Evolutionary conservation across 1,140 invertebrate genomes (phyloP).

Genomic region (Ceratoteleas bidentatus): DNA sequence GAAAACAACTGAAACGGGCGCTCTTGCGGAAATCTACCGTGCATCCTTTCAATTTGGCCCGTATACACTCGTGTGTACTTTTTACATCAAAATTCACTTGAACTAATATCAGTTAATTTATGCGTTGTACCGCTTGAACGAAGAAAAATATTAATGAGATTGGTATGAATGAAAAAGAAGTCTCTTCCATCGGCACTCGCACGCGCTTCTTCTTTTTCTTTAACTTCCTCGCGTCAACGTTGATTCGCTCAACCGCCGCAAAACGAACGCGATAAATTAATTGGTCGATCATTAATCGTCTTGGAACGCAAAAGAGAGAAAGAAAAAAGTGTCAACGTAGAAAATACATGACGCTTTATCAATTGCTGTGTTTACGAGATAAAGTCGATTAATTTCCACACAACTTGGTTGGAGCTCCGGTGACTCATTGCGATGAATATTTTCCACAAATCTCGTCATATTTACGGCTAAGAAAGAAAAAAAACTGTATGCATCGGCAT

Average conservation of each 20-base stretch:
- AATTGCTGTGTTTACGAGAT: constrained; percentile 29
- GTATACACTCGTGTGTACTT: constrained; percentile 25
- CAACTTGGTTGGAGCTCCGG: constrained; percentile 18
- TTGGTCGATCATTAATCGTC: constrained; percentile 1
- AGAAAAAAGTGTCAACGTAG: neutral
- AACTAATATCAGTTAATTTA: constrained; percentile 36
- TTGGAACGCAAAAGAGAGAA: too few relatives aligned
- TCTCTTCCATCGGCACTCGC: too few relatives aligned
- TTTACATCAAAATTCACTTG: constrained; percentile 36
- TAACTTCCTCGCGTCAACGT: too few relatives aligned
- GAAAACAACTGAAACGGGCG: neutral
- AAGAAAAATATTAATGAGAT: constrained; percentile 14
- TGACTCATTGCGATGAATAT: constrained; percentile 23
- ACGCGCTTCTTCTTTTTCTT: too few relatives aligned
- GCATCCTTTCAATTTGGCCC: constrained; percentile 8
- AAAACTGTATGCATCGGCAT: too few relatives aligned
- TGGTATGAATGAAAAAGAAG: neutral
- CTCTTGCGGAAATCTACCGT: neutral
- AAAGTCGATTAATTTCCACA: constrained; percentile 30
- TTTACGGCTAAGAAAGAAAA: too few relatives aligned
- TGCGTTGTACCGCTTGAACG: constrained; percentile 9
- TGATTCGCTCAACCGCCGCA: neutral
- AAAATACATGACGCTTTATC: constrained; percentile 9
- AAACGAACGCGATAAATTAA: neutral
- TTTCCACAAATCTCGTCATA: constrained; percentile 20